These are phyloP conservation scores for Plecturocebus donacophilus DNA, from an alignment of 2,113 vertebrate genomes.

Conservation along the genomic window DNA sequence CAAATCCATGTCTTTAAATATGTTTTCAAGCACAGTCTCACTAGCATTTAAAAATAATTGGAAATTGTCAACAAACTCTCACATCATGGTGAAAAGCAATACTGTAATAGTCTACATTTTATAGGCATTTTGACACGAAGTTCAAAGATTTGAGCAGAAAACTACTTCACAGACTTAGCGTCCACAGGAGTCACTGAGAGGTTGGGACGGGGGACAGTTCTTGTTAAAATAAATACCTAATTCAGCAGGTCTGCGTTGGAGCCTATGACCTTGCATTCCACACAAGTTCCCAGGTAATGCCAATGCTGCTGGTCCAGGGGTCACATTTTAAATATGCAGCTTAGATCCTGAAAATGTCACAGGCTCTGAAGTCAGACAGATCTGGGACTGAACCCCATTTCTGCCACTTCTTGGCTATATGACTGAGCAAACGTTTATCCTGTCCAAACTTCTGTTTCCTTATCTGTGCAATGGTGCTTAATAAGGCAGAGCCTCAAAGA, in stretches of 20 bases:
- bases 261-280: background rate
- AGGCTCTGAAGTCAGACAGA: background rate
- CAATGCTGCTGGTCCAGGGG: background rate
- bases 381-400: background rate
- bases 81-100: background rate
- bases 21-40: background rate
- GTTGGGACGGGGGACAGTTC: rapidly evolving
- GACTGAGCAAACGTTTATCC: background rate
- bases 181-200: too few species aligned
- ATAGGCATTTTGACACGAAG: background rate
- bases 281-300: background rate
- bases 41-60: background rate
- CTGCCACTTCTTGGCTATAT: background rate
- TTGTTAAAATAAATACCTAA: background rate
- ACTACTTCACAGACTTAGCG: background rate
- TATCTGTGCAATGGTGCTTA: background rate
- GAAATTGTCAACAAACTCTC: background rate
- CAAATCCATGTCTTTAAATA: background rate
- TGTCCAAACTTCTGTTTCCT: background rate
- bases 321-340: background rate
- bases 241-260: background rate
- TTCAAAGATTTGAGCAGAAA: background rate
- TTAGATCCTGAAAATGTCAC: background rate
- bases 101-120: background rate
- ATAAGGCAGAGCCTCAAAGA: background rate